A percentile compares a stretch with the other conserved stretches of the same genome.
These are phyloP conservation scores for Pocillopora grandis DNA, from an alignment of 92 coral and sea anemone genomes.

Conservation along the genomic window DNA sequence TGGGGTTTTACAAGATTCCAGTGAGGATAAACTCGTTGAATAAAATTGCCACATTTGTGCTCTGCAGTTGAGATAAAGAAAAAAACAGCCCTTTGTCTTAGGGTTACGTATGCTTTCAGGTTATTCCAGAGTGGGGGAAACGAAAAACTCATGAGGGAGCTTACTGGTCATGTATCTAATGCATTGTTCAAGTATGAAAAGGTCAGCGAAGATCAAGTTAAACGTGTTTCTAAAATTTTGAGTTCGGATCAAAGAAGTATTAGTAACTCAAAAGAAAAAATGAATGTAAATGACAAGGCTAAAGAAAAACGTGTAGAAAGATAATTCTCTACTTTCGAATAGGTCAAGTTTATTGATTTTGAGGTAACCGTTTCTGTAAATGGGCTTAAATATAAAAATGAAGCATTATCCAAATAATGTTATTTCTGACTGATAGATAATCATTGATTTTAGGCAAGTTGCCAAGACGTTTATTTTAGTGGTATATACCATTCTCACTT, in stretches of 20 bases:
- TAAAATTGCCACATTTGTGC: conserved; percentile 38
- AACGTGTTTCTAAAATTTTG: too few relatives aligned
- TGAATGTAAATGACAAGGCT: neutral
- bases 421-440: too few relatives aligned
- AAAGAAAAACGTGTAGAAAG: neutral
- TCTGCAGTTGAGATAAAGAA: conserved; percentile 8
- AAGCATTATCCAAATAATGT: too few relatives aligned
- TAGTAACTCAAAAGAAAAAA: neutral
- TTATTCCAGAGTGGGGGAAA: conserved; percentile 17
- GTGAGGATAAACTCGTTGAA: conserved; percentile 39
- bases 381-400: neutral
- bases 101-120: conserved; percentile 27
- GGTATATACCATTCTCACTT: too few relatives aligned
- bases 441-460: too few relatives aligned
- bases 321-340: neutral
- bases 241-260: too few relatives aligned
- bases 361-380: neutral
- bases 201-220: neutral
- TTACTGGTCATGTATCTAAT: conserved; percentile 35
- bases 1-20: conserved; percentile 19
- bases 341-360: neutral
- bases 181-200: conserved; percentile 27
- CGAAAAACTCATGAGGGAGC: conserved; percentile 18
- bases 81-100: conserved; percentile 30
- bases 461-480: too few relatives aligned